phyloP scores from a whole-genome alignment of 2,113 vertebrate species.

The Nerophis ophidion region DNA sequence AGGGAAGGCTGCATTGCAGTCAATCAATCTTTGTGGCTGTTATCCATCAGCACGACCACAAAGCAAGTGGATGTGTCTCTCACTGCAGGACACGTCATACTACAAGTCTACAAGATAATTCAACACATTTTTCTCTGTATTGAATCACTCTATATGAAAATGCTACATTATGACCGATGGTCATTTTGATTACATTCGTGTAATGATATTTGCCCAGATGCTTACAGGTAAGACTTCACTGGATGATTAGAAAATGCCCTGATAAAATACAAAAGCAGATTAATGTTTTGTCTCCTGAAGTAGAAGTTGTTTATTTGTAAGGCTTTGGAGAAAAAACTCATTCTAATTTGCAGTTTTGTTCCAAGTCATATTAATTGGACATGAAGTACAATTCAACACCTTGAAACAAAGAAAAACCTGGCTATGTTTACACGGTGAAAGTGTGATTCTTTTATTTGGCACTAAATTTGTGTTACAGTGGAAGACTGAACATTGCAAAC shows the following conservation, averaged over 20 bases:
- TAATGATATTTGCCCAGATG: slow-evolving; percentile 8
- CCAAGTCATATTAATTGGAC: background rate
- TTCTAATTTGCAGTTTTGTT: background rate
- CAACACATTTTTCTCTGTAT: too few relatives aligned
- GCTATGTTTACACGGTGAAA: slow-evolving; percentile 10
- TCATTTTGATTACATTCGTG: background rate
- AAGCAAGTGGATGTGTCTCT: slow-evolving; percentile 35
- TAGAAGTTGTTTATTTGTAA: background rate
- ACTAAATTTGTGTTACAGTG: background rate
- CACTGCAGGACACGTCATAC: slow-evolving; percentile 18
- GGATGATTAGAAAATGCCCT: background rate
- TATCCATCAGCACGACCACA: slow-evolving; percentile 61
- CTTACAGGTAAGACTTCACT: slow-evolving; percentile 3
- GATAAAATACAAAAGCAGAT: slow-evolving; percentile 1
- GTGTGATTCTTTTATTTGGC: slow-evolving; percentile 2
- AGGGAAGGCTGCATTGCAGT: slow-evolving; percentile 56
- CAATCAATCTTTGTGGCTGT: slow-evolving; percentile 63
- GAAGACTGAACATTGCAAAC: background rate
- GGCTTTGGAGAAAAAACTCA: slow-evolving; percentile 2
- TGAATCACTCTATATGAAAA: too few relatives aligned
- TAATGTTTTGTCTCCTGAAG: background rate
- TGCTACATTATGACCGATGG: too few relatives aligned
- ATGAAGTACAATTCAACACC: background rate
- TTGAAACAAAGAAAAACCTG: background rate
- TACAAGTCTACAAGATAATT: too few relatives aligned